A percentile compares a stretch with the other conserved stretches of the same genome.
phyloP scores from a whole-genome alignment of 1,140 invertebrate genomes.

The Brachionus paranguensis region DNA sequence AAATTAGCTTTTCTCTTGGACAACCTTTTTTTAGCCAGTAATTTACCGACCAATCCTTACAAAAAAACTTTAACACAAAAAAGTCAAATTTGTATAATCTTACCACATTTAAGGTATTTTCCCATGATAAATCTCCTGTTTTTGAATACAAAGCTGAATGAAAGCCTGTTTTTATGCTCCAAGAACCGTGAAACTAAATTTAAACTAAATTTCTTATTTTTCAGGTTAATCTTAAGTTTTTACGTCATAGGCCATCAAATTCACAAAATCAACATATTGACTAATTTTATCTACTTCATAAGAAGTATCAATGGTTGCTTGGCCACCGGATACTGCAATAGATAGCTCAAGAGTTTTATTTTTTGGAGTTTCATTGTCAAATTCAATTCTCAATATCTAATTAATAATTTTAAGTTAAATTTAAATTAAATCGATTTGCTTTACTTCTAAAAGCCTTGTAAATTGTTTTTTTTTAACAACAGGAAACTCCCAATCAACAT shows the following conservation, averaged over 20 bases:
- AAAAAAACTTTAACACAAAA: conserved; percentile 75
- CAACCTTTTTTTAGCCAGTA: conserved; percentile 69
- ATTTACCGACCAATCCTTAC: conserved; percentile 36
- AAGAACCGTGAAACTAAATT: conserved; percentile 46
- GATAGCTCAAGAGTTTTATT: conserved; percentile 66
- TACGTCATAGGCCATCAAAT: conserved; percentile 75
- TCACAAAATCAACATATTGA: conserved; percentile 86
- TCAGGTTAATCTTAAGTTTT: conserved; percentile 48
- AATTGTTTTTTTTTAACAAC: conserved; percentile 42
- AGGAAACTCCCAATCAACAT: conserved; percentile 48
- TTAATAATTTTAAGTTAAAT: not conserved
- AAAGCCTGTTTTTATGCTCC: conserved; percentile 18
- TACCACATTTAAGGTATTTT: conserved; percentile 40
- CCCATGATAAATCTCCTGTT: not conserved
- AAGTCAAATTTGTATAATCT: conserved; percentile 53
- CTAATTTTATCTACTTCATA: conserved; percentile 74
- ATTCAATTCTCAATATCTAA: conserved; percentile 42
- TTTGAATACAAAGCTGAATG: conserved; percentile 35
- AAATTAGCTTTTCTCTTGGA: conserved; percentile 67
- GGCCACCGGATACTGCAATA: conserved; percentile 44
- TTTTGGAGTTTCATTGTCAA: conserved; percentile 50
- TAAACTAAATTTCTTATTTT: not conserved
- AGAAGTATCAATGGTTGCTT: conserved; percentile 51
- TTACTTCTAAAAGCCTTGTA: conserved; percentile 41
- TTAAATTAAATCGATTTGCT: not conserved